Evolutionary conservation across 2,113 vertebrate species (phyloP), one percentile per base, ranked within the genome.

Genomic region (Takifugu bimaculatus): DNA sequence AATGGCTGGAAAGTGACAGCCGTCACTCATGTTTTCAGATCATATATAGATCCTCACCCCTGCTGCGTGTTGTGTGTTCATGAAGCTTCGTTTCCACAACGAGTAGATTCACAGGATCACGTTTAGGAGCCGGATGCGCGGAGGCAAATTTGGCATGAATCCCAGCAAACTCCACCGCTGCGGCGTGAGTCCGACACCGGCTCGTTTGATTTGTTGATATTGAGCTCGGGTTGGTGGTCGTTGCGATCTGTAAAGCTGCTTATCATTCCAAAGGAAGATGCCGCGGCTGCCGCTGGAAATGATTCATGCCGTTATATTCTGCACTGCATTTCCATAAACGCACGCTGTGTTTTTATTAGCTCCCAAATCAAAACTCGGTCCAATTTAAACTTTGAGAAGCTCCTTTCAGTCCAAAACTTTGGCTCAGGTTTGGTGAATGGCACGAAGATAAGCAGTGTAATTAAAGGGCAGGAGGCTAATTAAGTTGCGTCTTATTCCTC

Each of bases 271-370:
- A 45, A 45, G 4, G 5, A 45, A 45, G 44, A 20, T 20, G 20
- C 20, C 20, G 20, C 20, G 20, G 0, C 44, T 13, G 43, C 43
- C 13, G 2, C 1, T 5, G 45, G 4, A 15, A 4, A n/a, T 13
- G 13, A 47, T n/a, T 47, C 3, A 47, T 12, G 45, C 13, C 1
- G 44, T 4, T 47, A 10, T 39, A 39, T 39, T 10, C 9, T 39
- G 35, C 35, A 13, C 12, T 45, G 14, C 14, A 45, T 14, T 13
- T 15, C 4, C 44, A 12, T 15, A 15, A 11, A 45, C 13, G 14
- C 10, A 14, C 15, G 11, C 28, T 58, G 13, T 65, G 11, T 13
- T 44, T 57, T 61, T 29, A 6, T 39, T 53, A 67, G 51, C 7
- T 55, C 13, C 50, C 15, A 39, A 29, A 52, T 26, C 39, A 57